Evolutionary conservation across 2,888 invertebrate species (phyloP), one percentile per base, ranked within the genome.

Genomic region (Boloria selene): DNA sequence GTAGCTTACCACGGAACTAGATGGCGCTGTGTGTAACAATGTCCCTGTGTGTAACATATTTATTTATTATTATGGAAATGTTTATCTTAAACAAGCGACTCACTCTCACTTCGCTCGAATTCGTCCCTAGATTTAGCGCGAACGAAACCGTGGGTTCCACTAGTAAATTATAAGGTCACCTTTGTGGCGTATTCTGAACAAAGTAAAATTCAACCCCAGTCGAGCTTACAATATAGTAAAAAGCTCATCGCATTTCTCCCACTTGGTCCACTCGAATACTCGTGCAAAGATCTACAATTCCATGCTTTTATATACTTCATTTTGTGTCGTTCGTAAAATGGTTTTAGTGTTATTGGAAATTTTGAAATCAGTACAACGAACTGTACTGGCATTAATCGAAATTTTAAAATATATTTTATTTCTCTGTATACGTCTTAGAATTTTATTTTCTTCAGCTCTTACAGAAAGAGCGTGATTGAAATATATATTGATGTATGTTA

Each of bases 301-400:
- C 17, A 59, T 50, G 59, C 59, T 59, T 50, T 59, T 38, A 59
- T 59, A 38, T 31, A 59, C 59, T 59, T 59, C 59, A 59, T 59
- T 59, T 59, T 59, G 59, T 49, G 59, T 17, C n/a, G 16, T 59
- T 50, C 49, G 14, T 49, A 47, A 49, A 49, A 49, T 50, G 38
- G 16, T 59, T 49, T 59, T 59, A 59, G 47, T 59, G 59, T 49
- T 38, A 59, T 59, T 59, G 31, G 49, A 49, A 50, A 31, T 59
- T 50, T 59, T 50, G 10, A 49, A 56, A 44, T 18, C 17, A 42
- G 18, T 6, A 6, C 18, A 56, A 50, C 38, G 7, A 56, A 56
- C 18, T 56, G 16, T n/a, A 45, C 44, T 22, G 56, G 10, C 13
- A 22, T 56, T 45, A 26, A 56, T 45, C 22, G 45, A 26, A 45